phyloP scores from a whole-genome alignment of 2,113 vertebrate genomes.

The Fregetta grallaria region DNA sequence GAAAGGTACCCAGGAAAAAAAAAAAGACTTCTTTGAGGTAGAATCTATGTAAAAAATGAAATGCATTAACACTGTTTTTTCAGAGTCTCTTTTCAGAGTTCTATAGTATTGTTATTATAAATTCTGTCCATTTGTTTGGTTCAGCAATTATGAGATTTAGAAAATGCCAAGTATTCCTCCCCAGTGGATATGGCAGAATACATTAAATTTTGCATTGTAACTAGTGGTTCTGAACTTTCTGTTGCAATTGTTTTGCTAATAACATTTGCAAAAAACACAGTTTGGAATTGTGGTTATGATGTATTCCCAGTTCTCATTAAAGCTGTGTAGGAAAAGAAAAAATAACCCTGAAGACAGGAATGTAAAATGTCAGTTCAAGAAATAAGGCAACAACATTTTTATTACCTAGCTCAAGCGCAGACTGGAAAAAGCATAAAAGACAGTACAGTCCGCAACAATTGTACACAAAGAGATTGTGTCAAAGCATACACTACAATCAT shows the following conservation, averaged over 20 bases:
- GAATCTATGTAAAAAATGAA: neutral
- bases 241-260: neutral
- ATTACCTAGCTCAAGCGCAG: neutral
- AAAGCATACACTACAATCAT: neutral
- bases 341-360: neutral
- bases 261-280: neutral
- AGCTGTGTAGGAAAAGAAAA: neutral
- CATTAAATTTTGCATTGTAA: neutral
- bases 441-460: neutral
- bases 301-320: neutral
- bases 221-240: neutral
- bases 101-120: neutral
- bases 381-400: neutral
- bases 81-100: neutral
- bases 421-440: neutral
- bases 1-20: neutral
- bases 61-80: neutral
- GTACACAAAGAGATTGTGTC: neutral
- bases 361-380: neutral
- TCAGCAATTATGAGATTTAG: neutral
- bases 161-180: neutral
- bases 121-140: neutral
- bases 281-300: neutral
- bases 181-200: neutral
- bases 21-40: neutral